These are phyloP conservation scores for Pseudolycoriella hygida DNA, from an alignment of 2,888 invertebrate genomes.

Conservation along the genomic window DNA sequence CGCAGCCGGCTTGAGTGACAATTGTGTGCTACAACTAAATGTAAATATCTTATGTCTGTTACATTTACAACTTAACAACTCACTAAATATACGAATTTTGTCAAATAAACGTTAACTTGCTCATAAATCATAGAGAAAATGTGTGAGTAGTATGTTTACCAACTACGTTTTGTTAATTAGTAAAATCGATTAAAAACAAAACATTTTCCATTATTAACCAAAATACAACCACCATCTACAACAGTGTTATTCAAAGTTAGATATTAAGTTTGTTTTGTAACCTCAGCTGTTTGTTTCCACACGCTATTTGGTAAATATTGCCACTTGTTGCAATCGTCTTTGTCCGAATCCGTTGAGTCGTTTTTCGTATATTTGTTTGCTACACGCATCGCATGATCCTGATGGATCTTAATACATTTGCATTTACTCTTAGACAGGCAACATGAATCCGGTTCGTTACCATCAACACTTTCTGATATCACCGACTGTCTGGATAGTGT, in stretches of 20 bases:
- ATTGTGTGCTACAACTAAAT: too few relatives aligned
- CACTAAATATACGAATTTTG: too few relatives aligned
- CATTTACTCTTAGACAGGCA: neutral
- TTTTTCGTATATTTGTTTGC: too few relatives aligned
- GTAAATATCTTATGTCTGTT: too few relatives aligned
- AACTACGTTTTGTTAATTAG: too few relatives aligned
- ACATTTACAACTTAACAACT: too few relatives aligned
- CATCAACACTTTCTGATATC: neutral
- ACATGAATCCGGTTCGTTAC: neutral
- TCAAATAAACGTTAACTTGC: too few relatives aligned
- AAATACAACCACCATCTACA: conserved; percentile 2
- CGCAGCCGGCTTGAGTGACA: too few relatives aligned
- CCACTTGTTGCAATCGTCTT: conserved; percentile 32
- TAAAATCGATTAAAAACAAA: too few relatives aligned
- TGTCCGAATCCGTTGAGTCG: conserved; percentile 8
- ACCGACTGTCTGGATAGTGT: neutral
- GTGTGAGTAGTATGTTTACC: too few relatives aligned
- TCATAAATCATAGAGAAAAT: too few relatives aligned
- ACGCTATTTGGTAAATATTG: conserved; percentile 60
- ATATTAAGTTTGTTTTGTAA: conserved; percentile 19
- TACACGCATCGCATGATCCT: conserved; percentile 2
- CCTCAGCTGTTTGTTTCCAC: conserved; percentile 66
- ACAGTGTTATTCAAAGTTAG: conserved; percentile 6
- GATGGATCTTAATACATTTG: neutral
- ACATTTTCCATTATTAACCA: too few relatives aligned